Percentiles rank a stretch among this genome's conserved stretches.
phyloP scores from a whole-genome alignment of 23 tunicate genomes.

The Ascidia mentula region DNA sequence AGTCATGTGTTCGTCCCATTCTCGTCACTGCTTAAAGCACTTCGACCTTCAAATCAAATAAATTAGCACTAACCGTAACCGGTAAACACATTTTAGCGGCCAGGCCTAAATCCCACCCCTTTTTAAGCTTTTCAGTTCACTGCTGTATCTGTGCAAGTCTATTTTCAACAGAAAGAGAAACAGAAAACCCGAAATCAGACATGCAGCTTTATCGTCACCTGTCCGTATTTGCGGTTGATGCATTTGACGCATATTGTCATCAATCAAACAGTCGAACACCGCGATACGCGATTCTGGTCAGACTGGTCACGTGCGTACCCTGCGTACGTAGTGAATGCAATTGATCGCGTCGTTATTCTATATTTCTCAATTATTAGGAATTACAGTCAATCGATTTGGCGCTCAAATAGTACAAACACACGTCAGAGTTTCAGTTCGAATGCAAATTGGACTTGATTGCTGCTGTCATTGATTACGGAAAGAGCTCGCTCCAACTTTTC shows the following conservation, averaged over 20 bases:
- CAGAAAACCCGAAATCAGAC: slow-evolving; percentile 2
- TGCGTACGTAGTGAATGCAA: neutral
- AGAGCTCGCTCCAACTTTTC: no score
- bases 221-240: neutral
- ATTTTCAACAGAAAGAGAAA: no score
- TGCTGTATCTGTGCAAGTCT: no score
- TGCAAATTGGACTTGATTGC: neutral
- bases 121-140: no score
- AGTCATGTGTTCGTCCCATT: no score
- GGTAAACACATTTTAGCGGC: no score
- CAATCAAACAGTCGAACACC: neutral
- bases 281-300: neutral
- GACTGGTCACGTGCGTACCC: neutral
- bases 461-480: no score
- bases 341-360: neutral
- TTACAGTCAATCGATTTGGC: neutral
- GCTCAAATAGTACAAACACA: neutral
- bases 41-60: no score
- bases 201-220: neutral
- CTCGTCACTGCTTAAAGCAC: no score
- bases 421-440: neutral
- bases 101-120: no score
- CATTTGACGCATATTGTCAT: neutral
- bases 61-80: no score
- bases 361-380: neutral